These are phyloP conservation scores for Drosophila bifasciata DNA, from an alignment of 1,140 invertebrate genomes.

Conservation along the genomic window DNA sequence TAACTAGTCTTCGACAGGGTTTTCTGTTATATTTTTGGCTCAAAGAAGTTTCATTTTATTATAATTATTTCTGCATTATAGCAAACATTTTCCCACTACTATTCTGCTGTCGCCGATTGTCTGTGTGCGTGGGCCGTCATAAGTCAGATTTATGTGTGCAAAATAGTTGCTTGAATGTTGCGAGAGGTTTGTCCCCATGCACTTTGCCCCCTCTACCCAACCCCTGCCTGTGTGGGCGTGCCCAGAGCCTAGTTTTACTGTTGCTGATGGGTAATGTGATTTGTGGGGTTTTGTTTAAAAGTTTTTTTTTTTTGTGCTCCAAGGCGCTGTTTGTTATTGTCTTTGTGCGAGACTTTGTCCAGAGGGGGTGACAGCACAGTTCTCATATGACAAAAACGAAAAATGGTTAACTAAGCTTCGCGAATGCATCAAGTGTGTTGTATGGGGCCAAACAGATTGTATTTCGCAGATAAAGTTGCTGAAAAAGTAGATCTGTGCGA, in stretches of 20 bases:
- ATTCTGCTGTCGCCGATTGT: constrained; percentile 8
- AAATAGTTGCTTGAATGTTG: constrained; percentile 58
- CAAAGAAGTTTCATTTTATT: not conserved
- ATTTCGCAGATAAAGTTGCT: constrained; percentile 30
- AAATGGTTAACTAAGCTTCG: constrained; percentile 50
- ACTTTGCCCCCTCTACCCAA: constrained; percentile 38
- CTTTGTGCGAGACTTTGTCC: constrained; percentile 36
- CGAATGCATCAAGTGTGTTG: constrained; percentile 31
- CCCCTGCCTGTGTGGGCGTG: constrained; percentile 18
- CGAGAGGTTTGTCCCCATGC: constrained; percentile 31
- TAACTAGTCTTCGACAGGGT: too few species aligned
- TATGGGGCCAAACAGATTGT: constrained; percentile 15
- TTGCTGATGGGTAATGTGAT: constrained; percentile 59
- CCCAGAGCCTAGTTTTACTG: constrained; percentile 47
- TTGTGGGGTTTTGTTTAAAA: constrained; percentile 72
- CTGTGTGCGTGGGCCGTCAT: constrained; percentile 62
- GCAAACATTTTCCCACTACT: constrained; percentile 6
- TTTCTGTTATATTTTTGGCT: too few species aligned
- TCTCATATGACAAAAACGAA: constrained; percentile 49
- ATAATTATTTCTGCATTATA: not conserved
- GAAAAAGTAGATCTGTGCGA: constrained; percentile 30
- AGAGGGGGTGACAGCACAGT: constrained; percentile 51
- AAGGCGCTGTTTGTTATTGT: constrained; percentile 52
- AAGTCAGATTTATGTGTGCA: constrained; percentile 81
- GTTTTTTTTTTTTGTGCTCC: constrained; percentile 43